These are phyloP conservation scores for Cheirogaleus medius DNA, from an alignment of 2,113 vertebrate genomes.

Conservation along the genomic window DNA sequence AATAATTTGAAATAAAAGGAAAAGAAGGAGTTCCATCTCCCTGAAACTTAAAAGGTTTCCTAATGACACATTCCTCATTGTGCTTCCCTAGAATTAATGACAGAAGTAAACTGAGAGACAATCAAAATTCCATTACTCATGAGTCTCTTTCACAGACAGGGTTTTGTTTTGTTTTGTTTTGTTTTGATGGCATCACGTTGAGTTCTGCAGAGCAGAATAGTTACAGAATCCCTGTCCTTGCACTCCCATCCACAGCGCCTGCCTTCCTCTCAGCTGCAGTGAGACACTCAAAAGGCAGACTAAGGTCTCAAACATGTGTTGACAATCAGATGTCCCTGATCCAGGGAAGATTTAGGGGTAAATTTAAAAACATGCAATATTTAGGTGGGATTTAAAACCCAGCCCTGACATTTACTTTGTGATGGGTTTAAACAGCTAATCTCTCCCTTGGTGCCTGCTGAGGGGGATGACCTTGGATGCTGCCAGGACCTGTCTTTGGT, in stretches of 20 bases:
- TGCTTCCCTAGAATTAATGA: not conserved
- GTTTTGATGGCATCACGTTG: not conserved
- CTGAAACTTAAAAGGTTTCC: not conserved
- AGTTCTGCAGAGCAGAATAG: not conserved
- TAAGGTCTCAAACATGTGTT: not conserved
- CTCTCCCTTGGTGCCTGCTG: not conserved
- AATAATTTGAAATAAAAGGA: slow-evolving; percentile 11
- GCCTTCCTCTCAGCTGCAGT: not conserved
- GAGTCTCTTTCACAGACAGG: not conserved
- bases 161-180: not conserved
- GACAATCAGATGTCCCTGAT: not conserved
- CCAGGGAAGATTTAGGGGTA: not conserved
- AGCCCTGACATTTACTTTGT: not conserved
- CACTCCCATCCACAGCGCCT: not conserved
- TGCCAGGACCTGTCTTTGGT: not conserved
- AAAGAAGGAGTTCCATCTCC: not conserved
- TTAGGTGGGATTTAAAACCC: not conserved
- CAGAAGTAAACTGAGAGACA: not conserved
- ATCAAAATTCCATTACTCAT: not conserved
- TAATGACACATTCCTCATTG: not conserved
- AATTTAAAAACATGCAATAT: not conserved
- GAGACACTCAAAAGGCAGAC: not conserved
- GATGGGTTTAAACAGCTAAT: not conserved
- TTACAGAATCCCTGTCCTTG: not conserved
- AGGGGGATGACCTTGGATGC: not conserved